A percentile compares a stretch with the other conserved stretches of the same genome.
Evolutionary conservation across 64 coral and sea anemone genomes (phyloP).

Genomic region (Pocillopora verrucosa): DNA sequence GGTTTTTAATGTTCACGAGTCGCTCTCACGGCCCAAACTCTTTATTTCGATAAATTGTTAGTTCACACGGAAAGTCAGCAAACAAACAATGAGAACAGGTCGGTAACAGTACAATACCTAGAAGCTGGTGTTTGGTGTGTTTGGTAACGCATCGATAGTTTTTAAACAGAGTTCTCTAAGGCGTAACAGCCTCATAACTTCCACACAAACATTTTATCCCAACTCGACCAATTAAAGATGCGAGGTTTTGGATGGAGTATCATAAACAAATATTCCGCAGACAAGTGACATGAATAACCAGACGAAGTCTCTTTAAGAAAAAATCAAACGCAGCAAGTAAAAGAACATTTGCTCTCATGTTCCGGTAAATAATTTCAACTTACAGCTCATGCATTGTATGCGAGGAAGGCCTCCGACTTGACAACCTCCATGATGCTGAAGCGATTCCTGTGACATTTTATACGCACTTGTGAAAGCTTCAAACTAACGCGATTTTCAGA

Average conservation of each 20-base stretch:
- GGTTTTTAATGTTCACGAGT: too few species aligned
- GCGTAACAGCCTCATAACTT: background rate
- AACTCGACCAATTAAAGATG: background rate
- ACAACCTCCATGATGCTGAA: slow-evolving; percentile 32
- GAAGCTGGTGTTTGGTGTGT: background rate
- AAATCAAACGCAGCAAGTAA: background rate
- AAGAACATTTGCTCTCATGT: background rate
- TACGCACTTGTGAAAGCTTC: background rate
- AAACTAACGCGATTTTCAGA: slow-evolving; percentile 27
- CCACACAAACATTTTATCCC: background rate
- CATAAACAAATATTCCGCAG: background rate
- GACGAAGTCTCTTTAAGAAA: background rate
- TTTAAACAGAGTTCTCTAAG: background rate
- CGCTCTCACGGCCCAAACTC: background rate
- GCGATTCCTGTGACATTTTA: slow-evolving; percentile 26
- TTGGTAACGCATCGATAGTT: background rate
- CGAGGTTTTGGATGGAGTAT: background rate
- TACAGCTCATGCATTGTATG: slow-evolving; percentile 44
- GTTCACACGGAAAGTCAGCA: background rate
- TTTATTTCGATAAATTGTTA: background rate
- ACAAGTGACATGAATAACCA: background rate
- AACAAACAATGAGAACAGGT: background rate
- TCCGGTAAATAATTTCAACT: background rate
- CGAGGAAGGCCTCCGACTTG: slow-evolving; percentile 23
- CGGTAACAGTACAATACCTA: background rate